phyloP scores from a whole-genome alignment of 2,113 vertebrate species.

The Leptocoma aspasia region DNA sequence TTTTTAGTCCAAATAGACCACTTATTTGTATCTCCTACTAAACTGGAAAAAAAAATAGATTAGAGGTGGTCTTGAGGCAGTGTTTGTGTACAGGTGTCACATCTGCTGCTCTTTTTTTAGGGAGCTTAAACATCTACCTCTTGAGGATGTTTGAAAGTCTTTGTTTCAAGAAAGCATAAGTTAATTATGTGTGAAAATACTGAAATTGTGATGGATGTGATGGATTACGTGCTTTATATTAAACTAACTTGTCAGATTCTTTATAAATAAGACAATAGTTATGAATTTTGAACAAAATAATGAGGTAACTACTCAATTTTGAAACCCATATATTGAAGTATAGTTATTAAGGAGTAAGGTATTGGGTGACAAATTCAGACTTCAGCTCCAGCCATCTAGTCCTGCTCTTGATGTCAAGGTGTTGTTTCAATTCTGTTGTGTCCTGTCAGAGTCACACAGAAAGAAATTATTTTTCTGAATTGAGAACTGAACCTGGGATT shows the following conservation, averaged over 20 bases:
- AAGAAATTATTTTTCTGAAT: background rate
- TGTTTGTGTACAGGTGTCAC: background rate
- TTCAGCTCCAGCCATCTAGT: background rate
- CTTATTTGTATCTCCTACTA: background rate
- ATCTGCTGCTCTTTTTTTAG: background rate
- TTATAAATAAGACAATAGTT: background rate
- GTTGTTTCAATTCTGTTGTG: background rate
- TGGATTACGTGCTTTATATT: background rate
- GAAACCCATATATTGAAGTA: background rate
- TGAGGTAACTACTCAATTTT: background rate
- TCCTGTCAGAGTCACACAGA: background rate
- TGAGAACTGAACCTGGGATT: background rate
- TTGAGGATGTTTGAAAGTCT: background rate
- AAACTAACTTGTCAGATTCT: background rate
- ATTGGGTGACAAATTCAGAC: background rate
- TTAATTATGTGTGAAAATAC: background rate
- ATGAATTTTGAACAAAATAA: background rate
- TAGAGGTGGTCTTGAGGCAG: rapidly evolving
- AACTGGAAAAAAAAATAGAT: background rate
- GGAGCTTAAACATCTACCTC: background rate
- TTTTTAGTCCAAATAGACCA: background rate
- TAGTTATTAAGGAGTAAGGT: background rate
- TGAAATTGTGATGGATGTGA: background rate
- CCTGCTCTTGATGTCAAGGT: rapidly evolving
- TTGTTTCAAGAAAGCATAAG: background rate